Conservation (phyloP, 2,113 vertebrate genomes). For the Rattus rattus region DNA sequence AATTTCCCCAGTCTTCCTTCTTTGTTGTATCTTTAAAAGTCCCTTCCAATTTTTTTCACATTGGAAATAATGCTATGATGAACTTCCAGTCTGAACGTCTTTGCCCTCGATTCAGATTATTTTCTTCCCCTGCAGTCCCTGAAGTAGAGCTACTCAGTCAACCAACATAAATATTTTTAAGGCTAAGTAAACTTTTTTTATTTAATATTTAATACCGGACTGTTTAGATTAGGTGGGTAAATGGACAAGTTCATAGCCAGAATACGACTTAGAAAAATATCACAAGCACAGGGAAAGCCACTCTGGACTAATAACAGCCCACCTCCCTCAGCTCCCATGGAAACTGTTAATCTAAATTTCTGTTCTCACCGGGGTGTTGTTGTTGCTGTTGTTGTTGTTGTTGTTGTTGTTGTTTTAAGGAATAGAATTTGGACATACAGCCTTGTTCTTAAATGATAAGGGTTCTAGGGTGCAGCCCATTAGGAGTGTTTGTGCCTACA, state of each 20-base stretch:
- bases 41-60: constrained; percentile 37
- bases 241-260: background rate
- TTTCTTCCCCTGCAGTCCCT: constrained; percentile 27
- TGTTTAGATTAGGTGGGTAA: constrained; percentile 19
- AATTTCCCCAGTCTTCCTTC: constrained; percentile 43
- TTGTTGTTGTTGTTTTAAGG: background rate
- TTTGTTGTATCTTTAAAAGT: constrained; percentile 37
- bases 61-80: background rate
- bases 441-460: constrained; percentile 16
- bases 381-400: background rate
- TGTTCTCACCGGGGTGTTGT: background rate
- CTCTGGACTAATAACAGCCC: background rate
- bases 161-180: constrained; percentile 28
- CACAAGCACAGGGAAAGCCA: too few species aligned
- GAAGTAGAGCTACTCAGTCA: constrained; percentile 32
- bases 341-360: background rate
- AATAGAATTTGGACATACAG: background rate
- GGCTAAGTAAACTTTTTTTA: constrained; percentile 31
- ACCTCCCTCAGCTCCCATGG: background rate
- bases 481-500: background rate
- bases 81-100: background rate
- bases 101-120: background rate
- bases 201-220: constrained; percentile 56
- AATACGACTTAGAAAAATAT: background rate
- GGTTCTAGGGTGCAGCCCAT: background rate